Evolutionary conservation across 2,888 invertebrate genomes (phyloP).

Genomic region (Margaritifera margaritifera): DNA sequence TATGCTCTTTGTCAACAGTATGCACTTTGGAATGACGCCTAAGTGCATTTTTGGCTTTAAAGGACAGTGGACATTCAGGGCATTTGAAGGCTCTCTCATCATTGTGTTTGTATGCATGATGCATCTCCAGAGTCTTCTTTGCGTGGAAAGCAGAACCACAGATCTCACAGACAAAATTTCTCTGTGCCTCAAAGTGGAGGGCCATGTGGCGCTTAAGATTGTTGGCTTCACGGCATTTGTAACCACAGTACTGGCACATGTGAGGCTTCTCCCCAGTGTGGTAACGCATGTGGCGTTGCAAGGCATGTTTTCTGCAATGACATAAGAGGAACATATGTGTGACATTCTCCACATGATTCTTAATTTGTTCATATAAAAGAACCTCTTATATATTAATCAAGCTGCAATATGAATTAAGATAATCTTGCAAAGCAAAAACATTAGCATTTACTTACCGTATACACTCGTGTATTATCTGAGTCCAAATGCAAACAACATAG

Average conservation of each 20-base stretch:
- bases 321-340: not conserved
- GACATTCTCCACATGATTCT: not conserved
- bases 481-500: no score
- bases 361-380: not conserved
- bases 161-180: slow-evolving; percentile 71
- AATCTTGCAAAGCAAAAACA: no score
- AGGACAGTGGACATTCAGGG: slow-evolving; percentile 57
- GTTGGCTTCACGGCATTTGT: slow-evolving; percentile 63
- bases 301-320: slow-evolving; percentile 57
- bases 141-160: slow-evolving; percentile 72
- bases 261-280: slow-evolving; percentile 60
- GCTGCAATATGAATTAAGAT: not conserved
- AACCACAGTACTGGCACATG: slow-evolving; percentile 69
- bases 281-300: slow-evolving; percentile 61
- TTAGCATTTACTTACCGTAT: no score
- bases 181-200: slow-evolving; percentile 62
- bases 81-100: slow-evolving; percentile 64
- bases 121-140: slow-evolving; percentile 70
- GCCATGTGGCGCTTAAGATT: slow-evolving; percentile 69
- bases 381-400: not conserved
- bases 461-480: no score
- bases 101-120: slow-evolving; percentile 70
- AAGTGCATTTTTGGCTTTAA: slow-evolving; percentile 57
- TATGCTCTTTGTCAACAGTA: slow-evolving; percentile 43
- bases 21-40: slow-evolving; percentile 51